Conservation (phyloP, 1,140 invertebrate genomes). For the Euwallacea fornicatus region DNA sequence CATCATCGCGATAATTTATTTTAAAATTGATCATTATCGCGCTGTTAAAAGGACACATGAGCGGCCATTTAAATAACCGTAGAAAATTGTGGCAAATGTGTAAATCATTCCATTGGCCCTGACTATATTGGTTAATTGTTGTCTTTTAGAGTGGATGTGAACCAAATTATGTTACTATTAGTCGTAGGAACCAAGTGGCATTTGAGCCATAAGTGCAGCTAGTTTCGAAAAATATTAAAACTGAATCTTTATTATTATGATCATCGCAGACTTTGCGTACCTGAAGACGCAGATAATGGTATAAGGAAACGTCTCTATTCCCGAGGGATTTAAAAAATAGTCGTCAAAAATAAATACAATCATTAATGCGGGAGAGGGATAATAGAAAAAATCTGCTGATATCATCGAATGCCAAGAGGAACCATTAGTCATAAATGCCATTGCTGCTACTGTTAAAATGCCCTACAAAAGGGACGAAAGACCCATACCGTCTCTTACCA, state of each 20-base stretch:
- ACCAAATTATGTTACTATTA: too few relatives aligned
- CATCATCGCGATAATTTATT: constrained; percentile 32
- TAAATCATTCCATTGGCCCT: constrained; percentile 22
- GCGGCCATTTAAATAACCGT: constrained; percentile 25
- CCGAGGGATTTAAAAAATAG: constrained; percentile 30
- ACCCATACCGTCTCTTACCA: constrained; percentile 1
- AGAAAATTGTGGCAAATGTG: constrained; percentile 22
- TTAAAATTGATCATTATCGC: constrained; percentile 22
- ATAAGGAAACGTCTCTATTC: constrained; percentile 23
- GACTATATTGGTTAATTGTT: constrained; percentile 10
- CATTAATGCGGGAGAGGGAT: constrained; percentile 37
- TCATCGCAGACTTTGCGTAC: neutral
- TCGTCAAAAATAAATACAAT: constrained; percentile 38
- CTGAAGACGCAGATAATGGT: neutral
- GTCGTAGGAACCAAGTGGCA: too few relatives aligned
- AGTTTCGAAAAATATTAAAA: too few relatives aligned
- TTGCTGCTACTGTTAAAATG: constrained; percentile 36
- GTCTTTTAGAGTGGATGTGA: too few relatives aligned
- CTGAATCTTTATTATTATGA: neutral
- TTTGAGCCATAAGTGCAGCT: too few relatives aligned
- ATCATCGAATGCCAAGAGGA: constrained; percentile 34
- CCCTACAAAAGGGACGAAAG: constrained; percentile 6
- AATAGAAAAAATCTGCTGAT: constrained; percentile 40
- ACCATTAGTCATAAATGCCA: constrained; percentile 39
- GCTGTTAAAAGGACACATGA: neutral